Evolutionary conservation across 2,113 vertebrate genomes (phyloP).

Genomic region (Butorides virescens): DNA sequence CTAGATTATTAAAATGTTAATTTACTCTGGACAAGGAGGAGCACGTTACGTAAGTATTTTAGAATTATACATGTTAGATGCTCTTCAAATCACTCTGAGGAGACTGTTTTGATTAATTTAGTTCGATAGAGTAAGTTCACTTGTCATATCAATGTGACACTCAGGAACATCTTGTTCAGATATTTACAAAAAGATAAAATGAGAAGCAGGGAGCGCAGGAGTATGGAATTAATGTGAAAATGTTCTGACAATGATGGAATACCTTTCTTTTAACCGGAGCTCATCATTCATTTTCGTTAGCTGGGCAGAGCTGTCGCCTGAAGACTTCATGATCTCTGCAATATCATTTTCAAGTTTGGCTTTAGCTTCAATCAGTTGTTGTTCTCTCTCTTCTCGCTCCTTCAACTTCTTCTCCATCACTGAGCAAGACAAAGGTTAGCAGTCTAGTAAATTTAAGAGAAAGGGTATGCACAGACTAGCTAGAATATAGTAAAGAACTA

Average conservation of each 20-base stretch:
- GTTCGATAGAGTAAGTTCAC: background rate
- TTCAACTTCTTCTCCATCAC: slow-evolving; percentile 86
- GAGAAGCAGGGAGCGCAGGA: background rate
- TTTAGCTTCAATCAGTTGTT: slow-evolving; percentile 86
- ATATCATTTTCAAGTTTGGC: slow-evolving; percentile 89
- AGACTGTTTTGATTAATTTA: background rate
- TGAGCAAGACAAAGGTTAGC: slow-evolving; percentile 49
- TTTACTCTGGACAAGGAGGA: background rate
- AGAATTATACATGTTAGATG: background rate
- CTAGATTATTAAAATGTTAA: background rate
- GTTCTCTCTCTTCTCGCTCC: slow-evolving; percentile 82
- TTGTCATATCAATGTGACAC: slow-evolving; percentile 6
- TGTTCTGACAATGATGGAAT: background rate
- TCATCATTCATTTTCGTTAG: slow-evolving; percentile 91
- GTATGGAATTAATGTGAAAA: background rate
- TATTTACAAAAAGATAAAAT: background rate
- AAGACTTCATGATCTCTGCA: slow-evolving; percentile 90
- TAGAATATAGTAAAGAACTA: background rate
- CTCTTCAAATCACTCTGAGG: background rate
- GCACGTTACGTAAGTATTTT: background rate
- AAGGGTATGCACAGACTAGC: background rate
- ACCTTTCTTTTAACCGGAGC: slow-evolving; percentile 89
- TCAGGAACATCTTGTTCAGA: background rate
- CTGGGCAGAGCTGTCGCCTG: slow-evolving; percentile 91
- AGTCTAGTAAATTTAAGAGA: background rate